These are phyloP conservation scores for Apodemia duryi DNA, from an alignment of 2,888 invertebrate genomes.

Conservation along the genomic window DNA sequence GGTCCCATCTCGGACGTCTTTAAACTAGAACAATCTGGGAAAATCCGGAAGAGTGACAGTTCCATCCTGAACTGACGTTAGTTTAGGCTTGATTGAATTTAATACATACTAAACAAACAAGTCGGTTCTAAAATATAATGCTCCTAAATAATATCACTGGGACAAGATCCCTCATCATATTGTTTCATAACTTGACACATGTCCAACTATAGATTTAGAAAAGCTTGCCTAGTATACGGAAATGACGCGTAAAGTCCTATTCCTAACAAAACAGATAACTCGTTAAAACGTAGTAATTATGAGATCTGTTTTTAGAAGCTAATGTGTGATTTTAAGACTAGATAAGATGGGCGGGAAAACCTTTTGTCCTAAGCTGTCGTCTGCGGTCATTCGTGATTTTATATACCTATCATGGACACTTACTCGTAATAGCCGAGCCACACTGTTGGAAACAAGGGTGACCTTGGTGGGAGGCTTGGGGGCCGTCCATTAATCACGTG, in stretches of 20 bases:
- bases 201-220: conserved; percentile 10
- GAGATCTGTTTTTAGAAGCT: not conserved
- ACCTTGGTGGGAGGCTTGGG: no score
- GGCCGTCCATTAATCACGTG: no score
- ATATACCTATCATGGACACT: no score
- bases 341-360: not conserved
- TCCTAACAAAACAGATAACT: not conserved
- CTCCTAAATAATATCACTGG: conserved; percentile 10
- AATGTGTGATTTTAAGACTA: not conserved
- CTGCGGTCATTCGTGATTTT: no score
- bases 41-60: conserved; percentile 22
- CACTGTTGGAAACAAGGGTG: no score
- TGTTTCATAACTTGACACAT: conserved; percentile 13
- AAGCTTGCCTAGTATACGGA: conserved; percentile 3
- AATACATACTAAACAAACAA: conserved; percentile 16
- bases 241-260: not conserved
- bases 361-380: no score
- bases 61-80: conserved; percentile 16
- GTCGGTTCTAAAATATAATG: conserved; percentile 7
- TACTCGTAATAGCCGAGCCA: no score
- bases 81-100: conserved; percentile 19
- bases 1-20: conserved; percentile 17
- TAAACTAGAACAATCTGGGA: conserved; percentile 19
- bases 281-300: not conserved
- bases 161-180: conserved; percentile 18